Percentiles rank a stretch among this genome's conserved stretches.
These are phyloP conservation scores for Sebastiscus tertius DNA, from an alignment of 2,797 vertebrate genomes.

Conservation along the genomic window DNA sequence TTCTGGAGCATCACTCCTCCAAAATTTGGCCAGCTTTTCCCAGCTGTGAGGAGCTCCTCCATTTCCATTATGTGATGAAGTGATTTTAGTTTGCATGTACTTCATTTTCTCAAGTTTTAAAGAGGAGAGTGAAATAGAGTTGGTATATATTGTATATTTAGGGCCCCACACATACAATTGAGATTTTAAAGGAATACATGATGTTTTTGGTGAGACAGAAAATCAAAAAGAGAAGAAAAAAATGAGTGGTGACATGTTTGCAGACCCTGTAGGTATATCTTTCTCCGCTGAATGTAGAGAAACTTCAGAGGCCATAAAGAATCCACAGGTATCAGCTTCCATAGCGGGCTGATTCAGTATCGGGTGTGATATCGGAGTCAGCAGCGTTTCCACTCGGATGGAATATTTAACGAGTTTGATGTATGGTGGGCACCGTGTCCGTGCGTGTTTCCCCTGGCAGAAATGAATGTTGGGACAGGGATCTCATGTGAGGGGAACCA, in stretches of 20 bases:
- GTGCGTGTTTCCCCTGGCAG: conserved; percentile 19
- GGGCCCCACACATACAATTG: neutral
- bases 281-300: conserved; percentile 16
- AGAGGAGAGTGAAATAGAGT: neutral
- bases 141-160: neutral
- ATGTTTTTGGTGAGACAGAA: neutral
- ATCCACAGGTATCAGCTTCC: conserved; percentile 62
- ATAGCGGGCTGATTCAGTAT: conserved; percentile 11
- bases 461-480: conserved; percentile 42
- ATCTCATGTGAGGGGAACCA: conserved; percentile 32
- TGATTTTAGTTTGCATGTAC: neutral
- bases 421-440: conserved; percentile 49
- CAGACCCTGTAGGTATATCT: conserved; percentile 5
- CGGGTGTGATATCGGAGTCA: conserved; percentile 47
- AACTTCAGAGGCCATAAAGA: conserved; percentile 18
- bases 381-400: conserved; percentile 49
- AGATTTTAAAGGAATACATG: neutral
- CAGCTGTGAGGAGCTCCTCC: neutral
- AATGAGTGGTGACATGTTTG: neutral
- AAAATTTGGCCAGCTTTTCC: neutral
- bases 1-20: neutral
- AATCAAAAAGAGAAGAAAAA: neutral
- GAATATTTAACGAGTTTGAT: conserved; percentile 65
- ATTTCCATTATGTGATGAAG: conserved; percentile 4
- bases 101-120: neutral